Conservation (phyloP, 2,113 vertebrate genomes). For the Eclectus roratus region DNA sequence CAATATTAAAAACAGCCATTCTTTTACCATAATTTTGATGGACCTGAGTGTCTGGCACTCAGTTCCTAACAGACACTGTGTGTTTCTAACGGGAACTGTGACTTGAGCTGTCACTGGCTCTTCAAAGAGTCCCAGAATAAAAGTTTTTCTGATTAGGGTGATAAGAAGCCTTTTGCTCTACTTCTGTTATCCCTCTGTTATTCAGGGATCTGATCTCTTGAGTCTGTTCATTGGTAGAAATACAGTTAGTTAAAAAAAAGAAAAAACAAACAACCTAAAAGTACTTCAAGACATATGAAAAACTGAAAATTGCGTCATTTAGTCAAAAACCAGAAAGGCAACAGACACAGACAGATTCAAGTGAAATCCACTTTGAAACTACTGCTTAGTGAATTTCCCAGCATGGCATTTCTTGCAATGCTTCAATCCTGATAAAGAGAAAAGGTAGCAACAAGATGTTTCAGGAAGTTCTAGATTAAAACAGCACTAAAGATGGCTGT, state of each 20-base stretch:
- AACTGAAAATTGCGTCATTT: not conserved
- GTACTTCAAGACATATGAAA: not conserved
- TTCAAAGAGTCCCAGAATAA: not conserved
- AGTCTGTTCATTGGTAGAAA: not conserved
- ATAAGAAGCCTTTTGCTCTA: not conserved
- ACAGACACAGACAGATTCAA: not conserved
- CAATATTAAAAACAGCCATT: fast-evolving
- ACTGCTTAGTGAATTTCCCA: not conserved
- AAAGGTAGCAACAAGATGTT: not conserved
- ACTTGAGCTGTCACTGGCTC: not conserved
- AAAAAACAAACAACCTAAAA: not conserved
- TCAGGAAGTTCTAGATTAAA: not conserved
- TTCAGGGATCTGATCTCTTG: not conserved
- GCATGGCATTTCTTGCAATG: not conserved
- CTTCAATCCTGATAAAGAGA: not conserved
- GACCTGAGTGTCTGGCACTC: fast-evolving
- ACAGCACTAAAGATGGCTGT: not conserved
- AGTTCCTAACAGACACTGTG: not conserved
- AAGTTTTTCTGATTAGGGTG: not conserved
- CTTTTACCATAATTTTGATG: not conserved
- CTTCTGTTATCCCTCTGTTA: not conserved
- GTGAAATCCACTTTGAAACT: not conserved
- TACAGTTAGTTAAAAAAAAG: not conserved
- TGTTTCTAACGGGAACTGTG: not conserved
- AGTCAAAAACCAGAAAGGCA: not conserved